Percentiles rank a stretch among this genome's conserved stretches.
These are phyloP conservation scores for Rambutsinella grinnellia DNA, from an alignment of 2,888 invertebrate species.

Conservation along the genomic window DNA sequence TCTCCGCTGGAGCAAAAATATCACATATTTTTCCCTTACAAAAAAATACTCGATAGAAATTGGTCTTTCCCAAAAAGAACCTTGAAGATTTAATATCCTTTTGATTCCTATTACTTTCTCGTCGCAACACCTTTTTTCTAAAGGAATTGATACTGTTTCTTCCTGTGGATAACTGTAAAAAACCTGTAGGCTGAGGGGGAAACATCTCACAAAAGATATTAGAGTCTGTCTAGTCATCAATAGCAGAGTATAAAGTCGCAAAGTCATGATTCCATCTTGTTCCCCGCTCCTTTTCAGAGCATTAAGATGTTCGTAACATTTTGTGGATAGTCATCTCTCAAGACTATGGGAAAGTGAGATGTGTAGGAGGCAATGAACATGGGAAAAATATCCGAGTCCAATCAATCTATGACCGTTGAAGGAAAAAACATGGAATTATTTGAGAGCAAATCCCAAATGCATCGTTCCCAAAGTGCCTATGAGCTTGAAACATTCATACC, in stretches of 20 bases:
- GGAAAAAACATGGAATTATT: conserved; percentile 54
- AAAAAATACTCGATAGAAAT: not conserved
- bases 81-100: not conserved
- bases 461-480: conserved; percentile 52
- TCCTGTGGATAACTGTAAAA: not conserved
- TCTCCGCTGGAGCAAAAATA: not conserved
- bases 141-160: conserved; percentile 11
- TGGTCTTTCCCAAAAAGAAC: not conserved
- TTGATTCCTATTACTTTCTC: not conserved
- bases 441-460: conserved; percentile 55
- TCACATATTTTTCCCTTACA: not conserved
- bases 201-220: not conserved
- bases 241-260: conserved; percentile 3
- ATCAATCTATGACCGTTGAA: conserved; percentile 58
- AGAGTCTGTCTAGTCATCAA: not conserved
- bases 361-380: conserved; percentile 10
- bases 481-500: not conserved
- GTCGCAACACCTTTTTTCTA: not conserved
- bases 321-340: too few relatives aligned
- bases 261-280: conserved; percentile 6
- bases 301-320: not conserved
- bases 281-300: not conserved
- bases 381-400: conserved; percentile 54
- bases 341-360: conserved; percentile 14
- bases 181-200: not conserved